A percentile compares a stretch with the other conserved stretches of the same genome.
Conservation (phyloP, 2,797 vertebrate species). For the Octomys mimax region DNA sequence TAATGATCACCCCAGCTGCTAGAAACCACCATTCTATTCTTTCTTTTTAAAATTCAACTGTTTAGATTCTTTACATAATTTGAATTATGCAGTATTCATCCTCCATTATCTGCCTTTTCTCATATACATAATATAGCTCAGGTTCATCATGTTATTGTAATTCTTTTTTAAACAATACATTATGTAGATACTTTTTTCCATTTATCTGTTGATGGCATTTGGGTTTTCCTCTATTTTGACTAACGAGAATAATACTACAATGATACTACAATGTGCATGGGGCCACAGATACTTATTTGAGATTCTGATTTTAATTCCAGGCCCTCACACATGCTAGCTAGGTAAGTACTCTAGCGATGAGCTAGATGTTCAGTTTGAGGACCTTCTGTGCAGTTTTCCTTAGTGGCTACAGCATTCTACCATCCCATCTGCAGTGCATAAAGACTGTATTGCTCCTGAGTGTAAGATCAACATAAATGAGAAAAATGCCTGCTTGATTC, state of each 20-base stretch:
- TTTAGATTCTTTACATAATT: slow-evolving; percentile 23
- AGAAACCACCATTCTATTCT: slow-evolving; percentile 1
- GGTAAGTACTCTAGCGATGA: not conserved
- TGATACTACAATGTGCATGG: not conserved
- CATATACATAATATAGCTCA: not conserved
- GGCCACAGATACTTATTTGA: not conserved
- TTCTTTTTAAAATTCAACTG: not conserved
- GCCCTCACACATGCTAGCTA: not conserved
- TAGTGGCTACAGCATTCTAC: not conserved
- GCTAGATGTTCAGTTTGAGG: not conserved
- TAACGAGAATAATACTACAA: not conserved
- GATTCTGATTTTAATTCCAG: not conserved
- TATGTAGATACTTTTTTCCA: not conserved
- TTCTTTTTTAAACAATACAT: not conserved
- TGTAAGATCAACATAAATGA: not conserved
- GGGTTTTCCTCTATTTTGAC: not conserved
- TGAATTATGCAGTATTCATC: slow-evolving; percentile 3
- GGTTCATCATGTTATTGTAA: not conserved
- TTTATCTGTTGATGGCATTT: not conserved
- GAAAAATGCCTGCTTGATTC: not conserved
- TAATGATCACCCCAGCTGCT: not conserved
- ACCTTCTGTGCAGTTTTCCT: not conserved
- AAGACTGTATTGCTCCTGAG: not conserved
- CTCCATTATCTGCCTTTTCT: not conserved
- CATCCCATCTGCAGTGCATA: not conserved